Evolutionary conservation across 2,113 vertebrate species (phyloP), one percentile per base, ranked within the genome.

Genomic region (Rhabdornis inornatus): DNA sequence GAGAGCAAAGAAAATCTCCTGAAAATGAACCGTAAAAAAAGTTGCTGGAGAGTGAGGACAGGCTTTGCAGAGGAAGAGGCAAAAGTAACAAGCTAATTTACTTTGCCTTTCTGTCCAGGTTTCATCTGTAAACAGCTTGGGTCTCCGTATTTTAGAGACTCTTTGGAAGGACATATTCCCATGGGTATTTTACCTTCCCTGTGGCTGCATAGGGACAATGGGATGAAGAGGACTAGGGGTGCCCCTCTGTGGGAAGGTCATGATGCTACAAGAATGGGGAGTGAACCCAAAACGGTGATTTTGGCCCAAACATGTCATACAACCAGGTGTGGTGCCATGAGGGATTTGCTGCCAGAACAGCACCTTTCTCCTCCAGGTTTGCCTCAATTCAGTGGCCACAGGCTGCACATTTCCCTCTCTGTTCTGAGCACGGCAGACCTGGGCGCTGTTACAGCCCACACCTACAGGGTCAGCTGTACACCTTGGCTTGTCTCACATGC

Each of bases 41-140:
- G 49, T 80, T 85, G 25, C 56, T 78, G 81, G 28, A 91, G 65
- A 75, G 75, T 0, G 18, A 92, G 89, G 60, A 78, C 60, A 82
- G 83, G 57, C 23, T 94, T 83, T 96, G 89, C 69, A 88, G 88
- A 65, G 78, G 91, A 94, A 63, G 52, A 65, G 35, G 22, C 75
- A 84, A 79, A 87, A 89, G 71, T 93, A 83, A 91, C 78, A 92
- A 91, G 60, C 2, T 39, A 59, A 84, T 95, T 89, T 92, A 50
- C 79, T 90, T 90, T 89, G 37, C 37, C 80, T 47, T 83, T 59
- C 39, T 22, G 3, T 53, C 65, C 47, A 24, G 47, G n/a, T 80
- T 87, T 87, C 33, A n/a, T 64, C 47, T 83, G 47, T 49, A 75
- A 91, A 64, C 68, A 81, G 22, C 69, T 44, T 31, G 13, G 23